Conservation (phyloP, 2,888 invertebrate genomes). For the Drosophila antonietae region DNA sequence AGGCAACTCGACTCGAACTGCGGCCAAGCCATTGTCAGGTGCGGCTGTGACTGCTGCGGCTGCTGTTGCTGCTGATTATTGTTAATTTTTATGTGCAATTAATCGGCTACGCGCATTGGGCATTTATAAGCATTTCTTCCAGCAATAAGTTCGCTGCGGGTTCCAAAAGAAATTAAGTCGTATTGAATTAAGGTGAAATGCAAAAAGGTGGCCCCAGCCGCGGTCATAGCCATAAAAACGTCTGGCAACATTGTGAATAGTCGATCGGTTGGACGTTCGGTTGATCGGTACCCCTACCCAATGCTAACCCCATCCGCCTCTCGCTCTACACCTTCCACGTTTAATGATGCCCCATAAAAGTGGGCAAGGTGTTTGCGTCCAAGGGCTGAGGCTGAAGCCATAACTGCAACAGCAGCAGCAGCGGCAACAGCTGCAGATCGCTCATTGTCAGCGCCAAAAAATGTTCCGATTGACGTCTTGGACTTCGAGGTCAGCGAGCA, state of each 20-base stretch:
- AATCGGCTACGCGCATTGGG: slow-evolving; percentile 77
- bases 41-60: slow-evolving; percentile 19
- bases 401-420: slow-evolving; percentile 42
- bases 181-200: slow-evolving; percentile 77
- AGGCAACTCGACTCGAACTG: slow-evolving; percentile 11
- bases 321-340: slow-evolving; percentile 20
- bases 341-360: slow-evolving; percentile 66
- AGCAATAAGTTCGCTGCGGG: slow-evolving; percentile 44
- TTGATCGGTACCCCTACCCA: neutral
- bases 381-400: slow-evolving; percentile 16
- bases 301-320: neutral
- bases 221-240: slow-evolving; percentile 48
- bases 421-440: slow-evolving; percentile 53
- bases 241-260: slow-evolving; percentile 63
- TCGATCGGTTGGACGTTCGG: neutral
- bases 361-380: slow-evolving; percentile 69
- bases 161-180: slow-evolving; percentile 67
- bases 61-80: slow-evolving; percentile 57
- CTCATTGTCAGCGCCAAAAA: slow-evolving; percentile 59
- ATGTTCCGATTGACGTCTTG: slow-evolving; percentile 17
- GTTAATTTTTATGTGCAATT: slow-evolving; percentile 79
- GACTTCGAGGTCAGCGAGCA: slow-evolving; percentile 12
- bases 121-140: slow-evolving; percentile 73
- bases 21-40: slow-evolving; percentile 41
- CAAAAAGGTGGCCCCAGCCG: slow-evolving; percentile 59